Conservation (phyloP, 1,140 invertebrate species). For the Pogonus chalceus region DNA sequence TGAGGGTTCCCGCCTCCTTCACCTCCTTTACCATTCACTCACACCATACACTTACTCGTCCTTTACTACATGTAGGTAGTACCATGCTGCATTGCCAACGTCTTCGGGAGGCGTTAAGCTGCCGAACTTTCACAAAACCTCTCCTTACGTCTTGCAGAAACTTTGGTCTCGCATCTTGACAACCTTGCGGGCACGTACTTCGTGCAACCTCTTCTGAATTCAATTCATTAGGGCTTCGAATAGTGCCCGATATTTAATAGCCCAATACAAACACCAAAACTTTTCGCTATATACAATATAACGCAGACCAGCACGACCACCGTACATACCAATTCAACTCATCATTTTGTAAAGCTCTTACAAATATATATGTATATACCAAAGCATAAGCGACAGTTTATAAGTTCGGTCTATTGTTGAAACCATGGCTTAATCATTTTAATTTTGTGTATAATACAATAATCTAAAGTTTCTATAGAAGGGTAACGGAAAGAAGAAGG, state of each 20-base stretch:
- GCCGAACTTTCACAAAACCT: not conserved
- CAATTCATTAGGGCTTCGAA: slow-evolving; percentile 22
- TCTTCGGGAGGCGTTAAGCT: not conserved
- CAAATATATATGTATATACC: too few relatives aligned
- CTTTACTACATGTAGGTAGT: not conserved
- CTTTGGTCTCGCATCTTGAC: not conserved
- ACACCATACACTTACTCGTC: not conserved
- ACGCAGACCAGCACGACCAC: too few relatives aligned
- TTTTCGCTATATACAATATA: not conserved
- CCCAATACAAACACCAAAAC: slow-evolving; percentile 7
- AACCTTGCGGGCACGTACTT: slow-evolving; percentile 18
- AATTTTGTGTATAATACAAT: too few relatives aligned
- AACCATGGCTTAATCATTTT: too few relatives aligned
- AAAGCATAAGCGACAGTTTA: too few relatives aligned
- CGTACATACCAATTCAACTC: too few relatives aligned
- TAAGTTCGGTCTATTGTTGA: too few relatives aligned
- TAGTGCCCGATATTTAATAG: slow-evolving; percentile 20
- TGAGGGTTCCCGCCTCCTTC: not conserved
- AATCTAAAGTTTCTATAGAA: too few relatives aligned
- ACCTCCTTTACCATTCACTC: not conserved
- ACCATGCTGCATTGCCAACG: not conserved
- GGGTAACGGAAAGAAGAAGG: too few relatives aligned
- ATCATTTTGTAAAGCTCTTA: too few relatives aligned
- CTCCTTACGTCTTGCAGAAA: not conserved
- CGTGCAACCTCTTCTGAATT: slow-evolving; percentile 18